Percentiles rank a stretch among this genome's conserved stretches.
Evolutionary conservation across 92 coral and sea anemone genomes (phyloP).

Genomic region (Epizoanthus scotinus): DNA sequence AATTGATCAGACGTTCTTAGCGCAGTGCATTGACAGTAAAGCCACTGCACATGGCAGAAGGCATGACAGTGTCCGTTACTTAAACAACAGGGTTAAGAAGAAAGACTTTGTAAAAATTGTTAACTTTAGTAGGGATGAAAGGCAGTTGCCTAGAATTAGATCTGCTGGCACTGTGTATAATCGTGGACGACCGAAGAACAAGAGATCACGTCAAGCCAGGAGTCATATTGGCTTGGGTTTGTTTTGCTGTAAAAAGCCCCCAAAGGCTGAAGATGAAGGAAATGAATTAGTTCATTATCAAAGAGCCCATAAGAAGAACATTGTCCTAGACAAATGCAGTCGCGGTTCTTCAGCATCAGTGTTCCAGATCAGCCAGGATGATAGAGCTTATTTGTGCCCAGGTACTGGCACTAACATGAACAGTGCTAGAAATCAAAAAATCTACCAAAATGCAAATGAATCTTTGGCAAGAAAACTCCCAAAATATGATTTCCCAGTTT

Average conservation of each 20-base stretch:
- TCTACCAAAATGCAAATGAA: background rate
- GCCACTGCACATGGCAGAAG: conserved; percentile 18
- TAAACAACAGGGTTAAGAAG: conserved; percentile 11
- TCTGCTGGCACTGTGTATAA: conserved; percentile 12
- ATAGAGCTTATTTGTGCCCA: conserved; percentile 13
- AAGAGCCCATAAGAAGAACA: conserved; percentile 31
- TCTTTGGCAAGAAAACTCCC: background rate
- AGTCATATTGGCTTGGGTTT: conserved; percentile 16
- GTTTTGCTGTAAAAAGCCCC: conserved; percentile 22
- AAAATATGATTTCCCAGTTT: background rate
- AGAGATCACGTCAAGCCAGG: background rate
- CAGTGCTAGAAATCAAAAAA: background rate
- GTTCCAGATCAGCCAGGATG: background rate
- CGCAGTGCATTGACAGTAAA: conserved; percentile 12
- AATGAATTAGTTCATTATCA: conserved; percentile 16
- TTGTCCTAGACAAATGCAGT: conserved; percentile 1
- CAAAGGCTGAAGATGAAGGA: conserved; percentile 29
- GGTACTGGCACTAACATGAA: conserved; percentile 12
- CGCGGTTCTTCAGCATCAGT: conserved; percentile 6
- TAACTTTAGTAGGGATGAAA: conserved; percentile 2
- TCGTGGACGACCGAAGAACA: background rate
- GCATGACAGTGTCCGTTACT: conserved; percentile 19
- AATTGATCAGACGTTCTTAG: background rate
- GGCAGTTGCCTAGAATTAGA: conserved; percentile 11
- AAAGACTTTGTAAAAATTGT: conserved; percentile 6